These are phyloP conservation scores for Edolisoma coerulescens DNA, from an alignment of 2,113 vertebrate genomes.

Conservation along the genomic window DNA sequence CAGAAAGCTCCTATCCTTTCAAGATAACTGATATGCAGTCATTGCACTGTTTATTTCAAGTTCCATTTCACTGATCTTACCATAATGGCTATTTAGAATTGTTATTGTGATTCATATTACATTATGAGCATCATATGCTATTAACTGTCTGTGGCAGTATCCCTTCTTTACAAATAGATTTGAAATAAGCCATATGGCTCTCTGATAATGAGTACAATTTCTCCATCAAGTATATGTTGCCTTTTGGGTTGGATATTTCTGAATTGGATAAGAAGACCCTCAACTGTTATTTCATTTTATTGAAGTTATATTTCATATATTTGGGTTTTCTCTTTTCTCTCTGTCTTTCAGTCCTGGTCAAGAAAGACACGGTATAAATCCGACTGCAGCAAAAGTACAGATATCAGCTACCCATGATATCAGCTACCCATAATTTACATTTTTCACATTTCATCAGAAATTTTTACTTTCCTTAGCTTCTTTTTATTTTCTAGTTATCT, in stretches of 20 bases:
- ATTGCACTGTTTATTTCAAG: neutral
- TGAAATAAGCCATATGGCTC: conserved; percentile 6
- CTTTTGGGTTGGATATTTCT: neutral
- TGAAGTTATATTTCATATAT: neutral
- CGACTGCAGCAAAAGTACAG: neutral
- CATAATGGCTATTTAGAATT: neutral
- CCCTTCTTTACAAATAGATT: neutral
- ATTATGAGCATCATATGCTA: neutral
- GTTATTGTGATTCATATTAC: neutral
- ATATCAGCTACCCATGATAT: neutral
- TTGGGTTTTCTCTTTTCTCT: neutral
- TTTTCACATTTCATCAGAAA: neutral
- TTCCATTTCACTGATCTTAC: conserved; percentile 11
- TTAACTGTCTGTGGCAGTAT: neutral
- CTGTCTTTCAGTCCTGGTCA: neutral
- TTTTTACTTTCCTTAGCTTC: neutral
- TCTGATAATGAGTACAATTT: neutral
- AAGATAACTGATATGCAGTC: neutral
- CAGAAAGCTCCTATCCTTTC: neutral
- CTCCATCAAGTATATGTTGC: neutral
- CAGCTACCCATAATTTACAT: neutral
- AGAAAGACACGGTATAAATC: neutral
- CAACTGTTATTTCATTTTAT: neutral
- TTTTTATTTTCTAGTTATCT: neutral
- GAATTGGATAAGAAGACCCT: neutral